Evolutionary conservation across 2,797 vertebrate species (phyloP), one percentile per base, ranked within the genome.

Genomic region (Margarornis squamiger): DNA sequence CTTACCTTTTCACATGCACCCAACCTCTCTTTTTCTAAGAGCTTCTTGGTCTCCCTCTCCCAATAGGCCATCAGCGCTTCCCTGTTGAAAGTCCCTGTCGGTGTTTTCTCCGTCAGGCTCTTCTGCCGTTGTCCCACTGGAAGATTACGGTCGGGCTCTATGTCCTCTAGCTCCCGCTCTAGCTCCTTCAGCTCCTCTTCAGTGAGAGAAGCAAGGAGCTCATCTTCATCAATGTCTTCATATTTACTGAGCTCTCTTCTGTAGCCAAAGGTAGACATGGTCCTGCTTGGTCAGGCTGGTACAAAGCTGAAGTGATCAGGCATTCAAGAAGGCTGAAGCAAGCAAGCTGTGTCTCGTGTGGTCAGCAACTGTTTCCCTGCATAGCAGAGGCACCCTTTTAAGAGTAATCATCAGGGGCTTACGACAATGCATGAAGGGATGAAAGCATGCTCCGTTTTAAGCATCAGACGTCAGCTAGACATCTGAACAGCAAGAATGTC

Each of bases 221-320:
- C 99, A 9, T 99, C 99, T 97, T 99, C 99, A 36, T 99, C 99
- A 10, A 99, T 98, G 54, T 99, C 99, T 97, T 99, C 99, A 46
- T 99, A 99, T 97, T 99, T 99, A 96, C 99, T 99, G 86, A 99
- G 98, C 97, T 99, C 99, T 96, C 99, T 98, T 83, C 99, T 98
- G 88, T 99, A 99, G 83, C 99, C 99, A 66, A 99, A 99, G 86
- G 97, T 98, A 96, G 99, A 99, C 99, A 99, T 99, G 97, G 96
- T 97, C 97, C 97, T 93, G 9, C 78, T 96, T 83, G 41, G 93
- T 97, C 96, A 98, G 96, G 90, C 89, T 75, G 74, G 52, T 86
- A 78, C 29, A 91, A 58, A 95, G 68, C 57, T 96, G 22, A 89
- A 86, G 92, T 94, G 94, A 93, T 17, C 29, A 89, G 95, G 95